Percentiles rank a stretch among this genome's conserved stretches.
Evolutionary conservation across 2,888 invertebrate genomes (phyloP).

Genomic region (Helicoverpa assulta): DNA sequence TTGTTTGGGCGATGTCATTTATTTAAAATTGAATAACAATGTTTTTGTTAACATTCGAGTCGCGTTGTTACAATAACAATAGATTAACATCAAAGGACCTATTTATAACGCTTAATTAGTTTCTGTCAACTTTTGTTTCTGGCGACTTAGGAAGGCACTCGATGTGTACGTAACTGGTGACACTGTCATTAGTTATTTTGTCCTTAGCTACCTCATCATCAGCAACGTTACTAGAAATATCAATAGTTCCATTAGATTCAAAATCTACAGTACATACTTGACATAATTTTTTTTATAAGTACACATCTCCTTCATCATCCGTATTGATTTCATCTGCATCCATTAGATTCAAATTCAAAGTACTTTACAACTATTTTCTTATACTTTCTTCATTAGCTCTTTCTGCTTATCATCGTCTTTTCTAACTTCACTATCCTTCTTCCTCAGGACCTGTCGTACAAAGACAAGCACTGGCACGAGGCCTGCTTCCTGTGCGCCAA

Average conservation of each 20-base stretch:
- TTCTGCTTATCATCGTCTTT: neutral
- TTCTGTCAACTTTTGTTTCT: slow-evolving; percentile 1
- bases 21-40: slow-evolving; percentile 39
- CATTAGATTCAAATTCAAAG: neutral
- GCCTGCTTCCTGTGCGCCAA: slow-evolving; percentile 99
- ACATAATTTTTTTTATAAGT: too few relatives aligned
- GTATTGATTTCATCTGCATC: neutral
- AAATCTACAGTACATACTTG: too few relatives aligned
- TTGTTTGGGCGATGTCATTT: slow-evolving; percentile 31
- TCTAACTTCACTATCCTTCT: slow-evolving; percentile 4
- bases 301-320: too few relatives aligned
- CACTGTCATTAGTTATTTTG: neutral
- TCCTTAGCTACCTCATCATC: neutral
- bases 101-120: slow-evolving; percentile 21
- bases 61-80: slow-evolving; percentile 21
- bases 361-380: too few relatives aligned
- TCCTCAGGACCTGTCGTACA: slow-evolving; percentile 99
- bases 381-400: neutral
- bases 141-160: neutral
- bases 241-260: neutral
- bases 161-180: neutral
- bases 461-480: slow-evolving; percentile 99
- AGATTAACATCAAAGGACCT: slow-evolving; percentile 16
- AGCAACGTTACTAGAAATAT: neutral
- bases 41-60: slow-evolving; percentile 26